These are phyloP conservation scores for Hesperia comma DNA, from an alignment of 2,888 invertebrate species.

Conservation along the genomic window DNA sequence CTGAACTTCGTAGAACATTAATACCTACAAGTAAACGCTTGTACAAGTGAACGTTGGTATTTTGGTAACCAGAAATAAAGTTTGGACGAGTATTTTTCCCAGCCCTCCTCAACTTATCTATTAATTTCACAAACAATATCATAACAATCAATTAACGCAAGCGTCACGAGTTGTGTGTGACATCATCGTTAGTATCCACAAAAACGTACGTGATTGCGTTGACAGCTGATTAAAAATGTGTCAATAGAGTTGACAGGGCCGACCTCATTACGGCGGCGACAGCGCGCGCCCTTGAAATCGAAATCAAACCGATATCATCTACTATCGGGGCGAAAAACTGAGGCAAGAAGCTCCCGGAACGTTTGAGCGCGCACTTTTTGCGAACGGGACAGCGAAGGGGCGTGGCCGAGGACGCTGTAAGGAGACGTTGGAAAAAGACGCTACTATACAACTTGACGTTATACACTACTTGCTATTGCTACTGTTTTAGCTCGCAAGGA, in stretches of 20 bases:
- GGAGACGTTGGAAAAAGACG: not conserved
- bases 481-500: no score
- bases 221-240: slow-evolving; percentile 7
- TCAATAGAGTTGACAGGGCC: not conserved
- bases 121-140: no score
- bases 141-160: not conserved
- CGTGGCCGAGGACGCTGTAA: slow-evolving; percentile 29
- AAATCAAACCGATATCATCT: slow-evolving; percentile 15
- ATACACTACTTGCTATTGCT: no score
- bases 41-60: no score
- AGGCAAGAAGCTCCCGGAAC: not conserved
- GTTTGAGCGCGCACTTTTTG: slow-evolving; percentile 14
- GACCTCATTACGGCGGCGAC: slow-evolving; percentile 14
- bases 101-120: no score
- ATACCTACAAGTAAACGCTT: no score
- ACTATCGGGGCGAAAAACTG: slow-evolving; percentile 16
- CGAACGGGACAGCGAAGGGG: slow-evolving; percentile 40
- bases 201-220: not conserved
- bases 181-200: not conserved
- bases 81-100: no score
- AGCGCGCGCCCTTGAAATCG: slow-evolving; percentile 7
- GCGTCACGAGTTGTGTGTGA: not conserved
- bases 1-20: no score
- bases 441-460: not conserved
- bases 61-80: no score